Percentiles rank a stretch among this genome's conserved stretches.
Conservation (phyloP, 2,888 invertebrate species). For the Bedellia somnulentella region DNA sequence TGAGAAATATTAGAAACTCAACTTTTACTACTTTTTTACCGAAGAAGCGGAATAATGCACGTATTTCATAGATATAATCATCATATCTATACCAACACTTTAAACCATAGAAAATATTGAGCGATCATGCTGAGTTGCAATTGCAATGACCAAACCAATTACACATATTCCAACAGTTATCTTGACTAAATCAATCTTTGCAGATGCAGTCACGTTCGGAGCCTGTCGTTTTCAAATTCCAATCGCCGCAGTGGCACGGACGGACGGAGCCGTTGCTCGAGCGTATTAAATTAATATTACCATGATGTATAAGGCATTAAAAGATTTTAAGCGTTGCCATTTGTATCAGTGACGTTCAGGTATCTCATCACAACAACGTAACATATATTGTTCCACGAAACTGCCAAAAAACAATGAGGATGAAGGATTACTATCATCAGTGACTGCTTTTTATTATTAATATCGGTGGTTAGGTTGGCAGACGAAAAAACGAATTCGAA, state of each 20-base stretch:
- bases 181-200: too few species aligned
- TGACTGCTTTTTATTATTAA: conserved; percentile 50
- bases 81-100: too few species aligned
- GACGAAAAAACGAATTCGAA: conserved; percentile 34
- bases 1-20: too few species aligned
- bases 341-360: conserved; percentile 54
- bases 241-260: conserved; percentile 48
- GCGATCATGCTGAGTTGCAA: too few species aligned
- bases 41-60: too few species aligned
- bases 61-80: too few species aligned
- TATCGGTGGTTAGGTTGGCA: conserved; percentile 31
- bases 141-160: too few species aligned
- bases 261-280: conserved; percentile 43
- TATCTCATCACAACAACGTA: conserved; percentile 50
- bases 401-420: conserved; percentile 60
- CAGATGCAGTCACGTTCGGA: neutral
- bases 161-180: too few species aligned
- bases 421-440: conserved; percentile 60
- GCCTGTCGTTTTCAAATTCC: neutral
- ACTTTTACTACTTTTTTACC: too few species aligned
- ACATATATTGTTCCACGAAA: conserved; percentile 58
- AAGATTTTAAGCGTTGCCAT: conserved; percentile 60
- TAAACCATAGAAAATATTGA: too few species aligned
- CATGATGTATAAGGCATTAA: conserved; percentile 56
- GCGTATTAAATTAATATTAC: conserved; percentile 58